Evolutionary conservation across 2,888 invertebrate genomes (phyloP), one percentile per base, ranked within the genome.

Genomic region (Deilephila elpenor): DNA sequence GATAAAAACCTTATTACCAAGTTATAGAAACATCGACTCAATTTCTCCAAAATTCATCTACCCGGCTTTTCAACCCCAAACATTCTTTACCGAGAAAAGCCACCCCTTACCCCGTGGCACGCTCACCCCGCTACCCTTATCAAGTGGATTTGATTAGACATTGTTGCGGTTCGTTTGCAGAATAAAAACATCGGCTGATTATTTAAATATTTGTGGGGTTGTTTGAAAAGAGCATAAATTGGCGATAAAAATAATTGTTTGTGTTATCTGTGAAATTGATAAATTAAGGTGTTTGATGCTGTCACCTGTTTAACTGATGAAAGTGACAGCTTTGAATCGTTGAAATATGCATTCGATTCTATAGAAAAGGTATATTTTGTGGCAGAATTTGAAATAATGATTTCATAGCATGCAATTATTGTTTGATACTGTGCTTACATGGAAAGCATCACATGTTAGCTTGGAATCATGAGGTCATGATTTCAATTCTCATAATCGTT

Each of bases 111-210:
- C 62, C 62, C 19, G 34, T 56, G 61, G 20, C 51, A 67, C 67
- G 51, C 67, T 4, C 44, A 51, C 25, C 25, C 25, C 64, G 11
- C 6, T 20, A 64, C 44, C 67, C 67, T 67, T 67, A 44, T 67
- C 25, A 67, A 67, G 29, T 29, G 44, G 67, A 67, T 67, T 67
- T 67, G 67, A 67, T 67, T 67, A 67, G 51, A 67, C 51, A 67
- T 51, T 67, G 62, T 62, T 62, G 67, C 44, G 67, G 67, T 25
- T 25, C 67, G 67, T 51, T 67, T 67, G 67, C 5, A 1, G 51
- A 67, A 67, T 67, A 67, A 67, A 67, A 67, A 67, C 51, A 67
- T 67, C 64, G 11, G 14, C 11, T 51, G 67, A 67, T 67, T 62
- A 62, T 62, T 44, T 25, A 67, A 20, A 51, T 14, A 67, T 51